These are phyloP conservation scores for Leucophenga varia DNA, from an alignment of 1,140 invertebrate species.

Conservation along the genomic window DNA sequence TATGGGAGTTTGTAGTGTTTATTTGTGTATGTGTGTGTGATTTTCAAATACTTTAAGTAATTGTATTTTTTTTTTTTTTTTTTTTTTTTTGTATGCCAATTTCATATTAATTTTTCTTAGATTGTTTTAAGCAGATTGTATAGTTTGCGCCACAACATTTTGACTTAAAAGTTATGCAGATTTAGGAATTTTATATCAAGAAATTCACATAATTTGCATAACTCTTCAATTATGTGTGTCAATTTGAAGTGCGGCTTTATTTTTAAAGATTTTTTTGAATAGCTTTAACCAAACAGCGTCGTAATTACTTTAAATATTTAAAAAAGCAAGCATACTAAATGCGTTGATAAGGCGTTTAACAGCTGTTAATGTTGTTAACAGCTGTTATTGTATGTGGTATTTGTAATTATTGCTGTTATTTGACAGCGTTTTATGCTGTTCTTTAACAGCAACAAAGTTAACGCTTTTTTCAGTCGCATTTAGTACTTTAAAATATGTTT, in stretches of 20 bases:
- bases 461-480: neutral
- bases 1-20: slow-evolving; percentile 4
- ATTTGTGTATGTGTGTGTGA: slow-evolving; percentile 12
- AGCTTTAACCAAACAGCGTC: slow-evolving; percentile 11
- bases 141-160: too few species aligned
- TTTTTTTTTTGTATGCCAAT: neutral
- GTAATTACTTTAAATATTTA: slow-evolving; percentile 56
- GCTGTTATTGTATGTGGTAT: neutral
- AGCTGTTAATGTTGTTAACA: slow-evolving; percentile 33
- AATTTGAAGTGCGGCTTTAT: neutral
- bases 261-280: neutral
- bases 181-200: neutral
- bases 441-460: slow-evolving; percentile 26
- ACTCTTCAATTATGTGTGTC: neutral
- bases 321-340: slow-evolving; percentile 38
- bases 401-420: neutral
- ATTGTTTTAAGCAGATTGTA: too few species aligned
- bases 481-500: slow-evolving; percentile 6
- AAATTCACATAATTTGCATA: neutral
- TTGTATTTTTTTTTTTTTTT: slow-evolving; percentile 5
- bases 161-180: neutral
- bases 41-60: slow-evolving; percentile 46
- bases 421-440: neutral
- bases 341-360: slow-evolving; percentile 22
- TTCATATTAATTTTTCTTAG: neutral